Conservation (phyloP, 2,797 vertebrate species). For the Eulemur mongoz region DNA sequence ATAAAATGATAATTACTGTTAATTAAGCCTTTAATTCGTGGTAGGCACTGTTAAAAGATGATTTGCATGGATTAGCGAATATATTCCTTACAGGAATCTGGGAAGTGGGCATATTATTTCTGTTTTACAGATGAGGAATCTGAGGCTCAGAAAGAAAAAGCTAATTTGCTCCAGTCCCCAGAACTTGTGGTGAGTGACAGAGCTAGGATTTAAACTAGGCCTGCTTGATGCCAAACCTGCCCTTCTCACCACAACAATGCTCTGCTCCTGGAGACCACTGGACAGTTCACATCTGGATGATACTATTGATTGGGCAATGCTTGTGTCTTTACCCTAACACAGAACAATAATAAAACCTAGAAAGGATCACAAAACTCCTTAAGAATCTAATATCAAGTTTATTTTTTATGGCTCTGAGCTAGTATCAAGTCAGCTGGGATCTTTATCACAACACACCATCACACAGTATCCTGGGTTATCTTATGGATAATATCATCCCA, state of each 20-base stretch:
- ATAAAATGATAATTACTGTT: background rate
- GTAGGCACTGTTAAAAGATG: background rate
- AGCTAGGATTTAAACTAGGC: background rate
- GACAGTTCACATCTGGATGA: background rate
- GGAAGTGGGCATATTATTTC: no score
- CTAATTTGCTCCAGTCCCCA: background rate
- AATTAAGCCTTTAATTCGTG: background rate
- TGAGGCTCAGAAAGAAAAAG: background rate
- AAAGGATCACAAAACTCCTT: background rate
- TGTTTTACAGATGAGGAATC: background rate
- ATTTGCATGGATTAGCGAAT: background rate
- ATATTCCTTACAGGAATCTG: background rate
- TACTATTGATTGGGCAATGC: background rate
- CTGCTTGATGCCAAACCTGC: background rate
- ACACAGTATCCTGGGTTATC: background rate
- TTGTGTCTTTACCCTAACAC: background rate
- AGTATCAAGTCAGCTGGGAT: background rate
- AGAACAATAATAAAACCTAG: background rate
- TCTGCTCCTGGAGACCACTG: background rate
- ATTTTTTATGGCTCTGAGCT: background rate
- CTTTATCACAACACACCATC: background rate
- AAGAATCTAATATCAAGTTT: background rate
- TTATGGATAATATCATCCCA: background rate
- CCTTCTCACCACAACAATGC: background rate
- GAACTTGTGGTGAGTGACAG: background rate